Evolutionary conservation across 1,140 invertebrate species (phyloP), one percentile per base, ranked within the genome.

Genomic region (Calosoma granatense): DNA sequence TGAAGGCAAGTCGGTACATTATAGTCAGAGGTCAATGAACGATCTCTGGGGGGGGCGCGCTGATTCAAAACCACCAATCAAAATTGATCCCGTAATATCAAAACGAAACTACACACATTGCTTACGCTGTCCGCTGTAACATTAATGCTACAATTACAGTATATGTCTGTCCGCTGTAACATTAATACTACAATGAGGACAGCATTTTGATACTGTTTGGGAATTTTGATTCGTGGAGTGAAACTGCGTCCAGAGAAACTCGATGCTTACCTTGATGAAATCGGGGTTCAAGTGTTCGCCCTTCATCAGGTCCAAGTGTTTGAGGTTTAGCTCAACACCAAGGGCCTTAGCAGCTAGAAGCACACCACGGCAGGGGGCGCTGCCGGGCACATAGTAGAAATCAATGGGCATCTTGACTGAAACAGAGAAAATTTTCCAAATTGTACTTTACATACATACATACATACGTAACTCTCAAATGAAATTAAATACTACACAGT

Each of bases 211-310:
- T 82, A 76, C 1, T 87, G 62, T 0, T 80, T 83, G 0, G 85
- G 85, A 15, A 87, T 76, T 20, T 78, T 83, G 66, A 85, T 83
- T 67, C 82, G 80, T 14, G 84, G 84, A 68, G 85, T 85, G n/a
- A 85, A 68, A 82, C 85, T 36, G 26, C 26, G n/a, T n/a, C 26
- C 26, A 36, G 26, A 9, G 6, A n/a, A n/a, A 36, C 26, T 36
- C 6, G 26, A 36, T 36, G n/a, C 26, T 9, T 78, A 90, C 84
- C 81, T 90, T 85, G 3, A 86, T 39, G 69, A 81, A 90, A 64
- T 87, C 83, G 1, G 84, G 80, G 36, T 76, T 84, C 63, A 85
- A 63, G 43, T 87, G 80, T 62, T 89, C 86, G 20, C 83, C 83
- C 54, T 80, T 78, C 58, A 83, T 64, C 17, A 87, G 64, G 65